phyloP scores from a whole-genome alignment of 2,888 invertebrate genomes.

The Philhelius pedissequus region DNA sequence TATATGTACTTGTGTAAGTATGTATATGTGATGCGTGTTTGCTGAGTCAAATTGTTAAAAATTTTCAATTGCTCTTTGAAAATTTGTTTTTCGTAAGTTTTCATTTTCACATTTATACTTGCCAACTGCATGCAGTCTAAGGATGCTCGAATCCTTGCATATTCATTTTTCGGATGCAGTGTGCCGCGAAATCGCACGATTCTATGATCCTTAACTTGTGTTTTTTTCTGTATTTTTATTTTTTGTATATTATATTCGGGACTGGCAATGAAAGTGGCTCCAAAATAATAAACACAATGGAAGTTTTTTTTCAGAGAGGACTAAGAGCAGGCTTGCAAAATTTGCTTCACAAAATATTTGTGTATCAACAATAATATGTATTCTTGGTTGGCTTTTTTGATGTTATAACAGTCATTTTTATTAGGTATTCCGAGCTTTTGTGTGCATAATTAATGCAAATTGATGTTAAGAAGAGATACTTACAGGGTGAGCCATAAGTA shows the following conservation, averaged over 20 bases:
- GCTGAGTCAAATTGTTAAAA: slow-evolving; percentile 60
- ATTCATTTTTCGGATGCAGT: slow-evolving; percentile 20
- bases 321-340: neutral
- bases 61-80: slow-evolving; percentile 54
- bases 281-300: slow-evolving; percentile 39
- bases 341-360: neutral
- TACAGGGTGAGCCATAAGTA: no score
- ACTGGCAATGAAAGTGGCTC: slow-evolving; percentile 34
- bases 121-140: neutral
- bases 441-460: neutral
- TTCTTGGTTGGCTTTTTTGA: neutral
- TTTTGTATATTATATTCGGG: slow-evolving; percentile 22
- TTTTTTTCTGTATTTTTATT: neutral
- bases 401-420: neutral
- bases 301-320: slow-evolving; percentile 11
- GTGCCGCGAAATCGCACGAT: slow-evolving; percentile 9
- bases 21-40: slow-evolving; percentile 11
- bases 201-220: slow-evolving; percentile 3
- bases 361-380: neutral
- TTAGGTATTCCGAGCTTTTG: neutral
- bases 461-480: no score
- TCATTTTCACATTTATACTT: neutral
- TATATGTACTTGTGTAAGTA: no score
- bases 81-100: slow-evolving; percentile 20
- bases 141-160: slow-evolving; percentile 17